A percentile compares a stretch with the other conserved stretches of the same genome.
phyloP scores from a whole-genome alignment of 2,113 vertebrate genomes.

The Zosterops borbonicus region DNA sequence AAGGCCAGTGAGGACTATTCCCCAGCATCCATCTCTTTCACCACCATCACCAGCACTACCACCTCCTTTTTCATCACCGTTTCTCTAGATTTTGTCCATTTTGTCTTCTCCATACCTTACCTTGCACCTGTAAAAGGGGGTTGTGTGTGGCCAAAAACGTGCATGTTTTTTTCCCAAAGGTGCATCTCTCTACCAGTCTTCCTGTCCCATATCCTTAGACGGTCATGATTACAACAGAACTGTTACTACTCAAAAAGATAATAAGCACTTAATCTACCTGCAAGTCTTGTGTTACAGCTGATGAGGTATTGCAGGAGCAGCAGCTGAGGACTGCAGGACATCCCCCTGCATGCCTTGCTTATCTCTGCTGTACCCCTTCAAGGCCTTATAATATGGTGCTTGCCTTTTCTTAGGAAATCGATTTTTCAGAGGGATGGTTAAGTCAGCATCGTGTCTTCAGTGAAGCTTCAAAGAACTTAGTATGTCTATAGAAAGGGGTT shows the following conservation, averaged over 20 bases:
- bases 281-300: background rate
- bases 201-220: background rate
- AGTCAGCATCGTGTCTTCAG: background rate
- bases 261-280: background rate
- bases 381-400: background rate
- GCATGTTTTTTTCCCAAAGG: background rate
- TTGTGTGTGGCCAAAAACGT: background rate
- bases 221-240: background rate
- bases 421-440: background rate
- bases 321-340: background rate
- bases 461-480: background rate
- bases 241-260: background rate
- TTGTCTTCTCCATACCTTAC: background rate
- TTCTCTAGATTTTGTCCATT: background rate
- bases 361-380: background rate
- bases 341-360: background rate
- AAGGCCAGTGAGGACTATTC: background rate
- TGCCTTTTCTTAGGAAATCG: background rate
- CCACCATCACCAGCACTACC: too few relatives aligned
- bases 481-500: background rate
- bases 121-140: background rate
- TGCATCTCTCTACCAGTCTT: background rate
- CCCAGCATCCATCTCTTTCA: background rate
- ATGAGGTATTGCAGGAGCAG: background rate
- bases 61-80: background rate